Conservation (phyloP, 2,888 invertebrate genomes). For the Drosophila nr. perissopoda region DNA sequence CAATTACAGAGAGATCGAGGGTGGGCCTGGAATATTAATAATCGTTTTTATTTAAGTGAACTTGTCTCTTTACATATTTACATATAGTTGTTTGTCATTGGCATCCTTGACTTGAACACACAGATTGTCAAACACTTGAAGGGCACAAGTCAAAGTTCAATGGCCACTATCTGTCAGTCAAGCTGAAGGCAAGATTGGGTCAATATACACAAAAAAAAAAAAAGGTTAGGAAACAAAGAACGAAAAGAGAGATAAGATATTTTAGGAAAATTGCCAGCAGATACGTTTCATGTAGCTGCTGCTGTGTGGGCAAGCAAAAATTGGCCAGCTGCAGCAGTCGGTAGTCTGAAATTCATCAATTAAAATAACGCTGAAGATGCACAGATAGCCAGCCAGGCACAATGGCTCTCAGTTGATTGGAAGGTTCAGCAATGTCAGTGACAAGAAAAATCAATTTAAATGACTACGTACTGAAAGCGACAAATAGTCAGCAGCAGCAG, state of each 20-base stretch:
- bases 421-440: slow-evolving; percentile 54
- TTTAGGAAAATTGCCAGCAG: slow-evolving; percentile 37
- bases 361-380: slow-evolving; percentile 41
- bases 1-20: slow-evolving; percentile 67
- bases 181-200: slow-evolving; percentile 55
- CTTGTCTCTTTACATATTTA: slow-evolving; percentile 11
- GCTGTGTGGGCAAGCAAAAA: slow-evolving; percentile 37
- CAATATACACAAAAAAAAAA: slow-evolving; percentile 11
- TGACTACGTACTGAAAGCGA: slow-evolving; percentile 76
- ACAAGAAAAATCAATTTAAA: slow-evolving; percentile 80
- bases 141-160: slow-evolving; percentile 61
- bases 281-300: slow-evolving; percentile 13
- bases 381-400: slow-evolving; percentile 11
- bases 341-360: slow-evolving; percentile 66
- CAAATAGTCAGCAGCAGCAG: slow-evolving; percentile 61
- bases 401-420: slow-evolving; percentile 49
- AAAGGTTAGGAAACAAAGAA: neutral
- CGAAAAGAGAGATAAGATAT: slow-evolving; percentile 34
- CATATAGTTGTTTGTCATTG: slow-evolving; percentile 27
- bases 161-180: slow-evolving; percentile 53
- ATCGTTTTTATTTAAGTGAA: slow-evolving; percentile 67
- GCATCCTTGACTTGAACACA: slow-evolving; percentile 32
- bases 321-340: slow-evolving; percentile 43
- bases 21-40: slow-evolving; percentile 71
- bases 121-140: slow-evolving; percentile 28